phyloP scores from a whole-genome alignment of 1,140 invertebrate species.

The Chlorops oryzae region DNA sequence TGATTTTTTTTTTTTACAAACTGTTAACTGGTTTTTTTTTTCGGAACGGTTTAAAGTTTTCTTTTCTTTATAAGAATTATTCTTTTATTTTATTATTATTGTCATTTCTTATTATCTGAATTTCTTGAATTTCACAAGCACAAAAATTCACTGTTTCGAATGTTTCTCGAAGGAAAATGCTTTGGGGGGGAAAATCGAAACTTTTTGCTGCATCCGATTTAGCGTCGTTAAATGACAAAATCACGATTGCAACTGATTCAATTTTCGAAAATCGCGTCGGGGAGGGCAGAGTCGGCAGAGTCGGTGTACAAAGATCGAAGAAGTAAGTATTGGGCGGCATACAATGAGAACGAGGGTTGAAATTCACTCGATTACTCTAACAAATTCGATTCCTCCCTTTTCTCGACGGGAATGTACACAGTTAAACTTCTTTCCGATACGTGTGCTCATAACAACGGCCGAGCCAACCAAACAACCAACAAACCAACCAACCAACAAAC shows the following conservation, averaged over 20 bases:
- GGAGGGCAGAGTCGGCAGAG: constrained; percentile 25
- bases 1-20: constrained; percentile 8
- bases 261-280: constrained; percentile 26
- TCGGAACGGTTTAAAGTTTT: not conserved
- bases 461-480: not conserved
- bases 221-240: constrained; percentile 40
- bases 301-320: too few species aligned
- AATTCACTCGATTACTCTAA: too few species aligned
- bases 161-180: constrained; percentile 1
- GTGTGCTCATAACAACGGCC: constrained; percentile 12
- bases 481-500: constrained; percentile 2
- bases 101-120: not conserved
- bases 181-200: not conserved
- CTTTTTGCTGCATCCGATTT: not conserved
- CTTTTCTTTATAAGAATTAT: not conserved
- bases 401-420: too few species aligned
- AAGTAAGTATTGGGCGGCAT: too few species aligned
- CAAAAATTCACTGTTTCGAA: not conserved
- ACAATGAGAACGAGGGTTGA: too few species aligned
- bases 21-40: not conserved
- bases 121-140: too few species aligned
- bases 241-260: constrained; percentile 47
- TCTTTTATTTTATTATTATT: not conserved
- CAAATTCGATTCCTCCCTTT: too few species aligned
- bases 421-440: too few species aligned